phyloP scores from a whole-genome alignment of 1,140 invertebrate genomes.

The Eufriesea mexicana region DNA sequence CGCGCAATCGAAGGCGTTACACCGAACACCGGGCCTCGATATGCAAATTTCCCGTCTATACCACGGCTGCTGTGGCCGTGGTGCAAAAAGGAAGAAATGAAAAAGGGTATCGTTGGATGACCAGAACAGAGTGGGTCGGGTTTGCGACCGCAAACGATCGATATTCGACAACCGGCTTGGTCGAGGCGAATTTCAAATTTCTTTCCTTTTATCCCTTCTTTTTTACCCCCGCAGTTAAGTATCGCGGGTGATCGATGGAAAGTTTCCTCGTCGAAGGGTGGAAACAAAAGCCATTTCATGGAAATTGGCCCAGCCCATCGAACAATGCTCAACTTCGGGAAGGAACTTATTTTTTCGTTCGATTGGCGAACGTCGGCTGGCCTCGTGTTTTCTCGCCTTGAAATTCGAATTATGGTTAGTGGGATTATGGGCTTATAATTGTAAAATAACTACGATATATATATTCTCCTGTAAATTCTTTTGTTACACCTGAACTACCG shows the following conservation, averaged over 20 bases:
- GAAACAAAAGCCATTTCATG: slow-evolving; percentile 21
- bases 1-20: not conserved
- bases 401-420: no score
- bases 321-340: not conserved
- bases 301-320: not conserved
- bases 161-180: not conserved
- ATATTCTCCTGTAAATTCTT: no score
- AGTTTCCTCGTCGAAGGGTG: slow-evolving; percentile 5
- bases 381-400: not conserved
- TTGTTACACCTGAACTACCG: no score
- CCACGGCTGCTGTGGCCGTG: not conserved
- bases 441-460: no score
- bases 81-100: not conserved
- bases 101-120: not conserved
- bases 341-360: not conserved
- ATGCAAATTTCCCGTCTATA: slow-evolving; percentile 7
- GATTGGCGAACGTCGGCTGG: no score
- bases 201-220: not conserved
- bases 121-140: not conserved
- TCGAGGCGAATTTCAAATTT: not conserved
- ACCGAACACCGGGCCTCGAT: not conserved
- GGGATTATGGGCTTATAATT: no score
- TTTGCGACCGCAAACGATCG: slow-evolving; percentile 9
- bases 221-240: not conserved
- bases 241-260: not conserved